Percentiles rank a stretch among this genome's conserved stretches.
Evolutionary conservation across 2,888 invertebrate genomes (phyloP).

Genomic region (Tethea ocularis): DNA sequence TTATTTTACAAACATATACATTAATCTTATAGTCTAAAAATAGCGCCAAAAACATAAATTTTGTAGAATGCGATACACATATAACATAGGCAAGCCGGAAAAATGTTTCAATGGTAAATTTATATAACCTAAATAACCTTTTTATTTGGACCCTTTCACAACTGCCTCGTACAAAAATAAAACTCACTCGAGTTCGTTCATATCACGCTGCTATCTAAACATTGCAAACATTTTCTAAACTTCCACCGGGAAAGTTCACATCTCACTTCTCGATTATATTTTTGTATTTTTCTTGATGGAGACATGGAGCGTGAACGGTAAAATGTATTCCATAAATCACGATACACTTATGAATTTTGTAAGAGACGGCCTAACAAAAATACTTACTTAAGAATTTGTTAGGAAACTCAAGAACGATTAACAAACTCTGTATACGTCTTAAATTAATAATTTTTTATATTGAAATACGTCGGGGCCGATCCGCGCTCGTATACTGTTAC

Average conservation of each 20-base stretch:
- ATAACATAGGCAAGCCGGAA: neutral
- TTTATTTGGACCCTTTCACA: too few species aligned
- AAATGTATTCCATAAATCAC: constrained; percentile 76
- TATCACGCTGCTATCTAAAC: constrained; percentile 63
- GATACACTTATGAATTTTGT: constrained; percentile 66
- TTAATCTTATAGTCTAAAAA: neutral
- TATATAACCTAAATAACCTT: neutral
- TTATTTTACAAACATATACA: neutral
- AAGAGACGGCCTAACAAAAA: constrained; percentile 65
- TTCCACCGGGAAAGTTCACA: constrained; percentile 47
- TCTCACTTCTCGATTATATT: constrained; percentile 54
- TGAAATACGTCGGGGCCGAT: constrained; percentile 28
- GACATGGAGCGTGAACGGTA: constrained; percentile 56
- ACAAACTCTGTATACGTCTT: constrained; percentile 52
- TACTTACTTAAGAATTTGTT: constrained; percentile 62
- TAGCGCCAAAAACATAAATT: neutral
- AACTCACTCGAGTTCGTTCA: constrained; percentile 18
- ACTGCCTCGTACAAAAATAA: neutral
- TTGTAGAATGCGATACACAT: neutral
- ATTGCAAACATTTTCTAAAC: constrained; percentile 34
- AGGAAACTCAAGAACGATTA: constrained; percentile 60
- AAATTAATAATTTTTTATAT: constrained; percentile 71
- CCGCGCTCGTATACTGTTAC: constrained; percentile 23
- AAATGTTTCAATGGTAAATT: neutral
- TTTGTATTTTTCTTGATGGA: constrained; percentile 69